Evolutionary conservation across 2,113 vertebrate genomes (phyloP).

Genomic region (Zosterops pallidus): DNA sequence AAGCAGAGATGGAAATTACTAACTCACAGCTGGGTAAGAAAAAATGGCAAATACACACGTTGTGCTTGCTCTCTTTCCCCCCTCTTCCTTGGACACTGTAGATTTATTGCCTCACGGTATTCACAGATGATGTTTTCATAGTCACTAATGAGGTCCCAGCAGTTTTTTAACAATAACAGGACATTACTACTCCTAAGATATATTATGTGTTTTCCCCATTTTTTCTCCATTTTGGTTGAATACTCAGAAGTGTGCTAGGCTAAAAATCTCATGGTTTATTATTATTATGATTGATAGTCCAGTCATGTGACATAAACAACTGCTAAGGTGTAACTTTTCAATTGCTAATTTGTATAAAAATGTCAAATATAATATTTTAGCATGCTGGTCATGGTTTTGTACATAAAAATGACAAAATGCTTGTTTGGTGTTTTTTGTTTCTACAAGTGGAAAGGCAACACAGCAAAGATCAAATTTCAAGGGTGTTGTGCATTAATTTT

Average conservation of each 20-base stretch:
- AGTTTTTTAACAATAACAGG: constrained; percentile 84
- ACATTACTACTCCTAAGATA: constrained; percentile 77
- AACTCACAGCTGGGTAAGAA: constrained; percentile 50
- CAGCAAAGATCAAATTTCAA: not conserved
- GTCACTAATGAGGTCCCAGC: constrained; percentile 84
- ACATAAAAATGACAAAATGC: not conserved
- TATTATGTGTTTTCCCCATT: constrained; percentile 79
- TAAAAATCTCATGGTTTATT: constrained; percentile 65
- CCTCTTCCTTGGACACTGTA: constrained; percentile 56
- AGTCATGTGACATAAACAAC: constrained; percentile 37
- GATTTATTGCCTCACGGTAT: constrained; percentile 78
- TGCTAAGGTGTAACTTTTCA: constrained; percentile 28
- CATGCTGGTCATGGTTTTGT: not conserved
- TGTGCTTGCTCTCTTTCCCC: constrained; percentile 51
- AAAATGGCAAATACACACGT: constrained; percentile 45
- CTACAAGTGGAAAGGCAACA: not conserved
- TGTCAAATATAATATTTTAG: not conserved
- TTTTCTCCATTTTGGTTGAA: constrained; percentile 73
- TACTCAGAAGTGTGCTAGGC: constrained; percentile 66
- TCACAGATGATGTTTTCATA: constrained; percentile 80
- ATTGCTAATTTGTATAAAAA: constrained; percentile 42
- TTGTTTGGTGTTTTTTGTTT: not conserved
- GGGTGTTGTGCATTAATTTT: not conserved
- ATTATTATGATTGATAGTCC: constrained; percentile 63
- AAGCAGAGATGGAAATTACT: constrained; percentile 53